These are phyloP conservation scores for Agonopterix subpropinquella DNA, from an alignment of 2,888 invertebrate species.

Conservation along the genomic window DNA sequence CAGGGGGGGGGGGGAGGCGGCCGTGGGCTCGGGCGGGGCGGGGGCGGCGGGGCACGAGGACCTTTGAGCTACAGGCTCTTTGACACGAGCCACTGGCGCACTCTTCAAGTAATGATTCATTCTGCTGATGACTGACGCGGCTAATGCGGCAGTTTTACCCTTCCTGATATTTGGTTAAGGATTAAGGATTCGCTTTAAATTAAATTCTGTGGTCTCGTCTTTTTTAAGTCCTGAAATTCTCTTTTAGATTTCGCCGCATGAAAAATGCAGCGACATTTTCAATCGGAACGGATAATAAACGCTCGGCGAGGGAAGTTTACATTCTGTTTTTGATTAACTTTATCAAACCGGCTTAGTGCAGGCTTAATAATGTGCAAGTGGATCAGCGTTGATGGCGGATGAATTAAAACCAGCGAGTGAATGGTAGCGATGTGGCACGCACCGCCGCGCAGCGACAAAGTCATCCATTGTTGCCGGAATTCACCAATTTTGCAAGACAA, in stretches of 20 bases:
- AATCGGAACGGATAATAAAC: conserved; percentile 10
- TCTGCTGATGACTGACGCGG: conserved; percentile 73
- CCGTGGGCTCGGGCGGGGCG: conserved; percentile 10
- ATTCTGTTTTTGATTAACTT: conserved; percentile 28
- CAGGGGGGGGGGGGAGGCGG: conserved; percentile 23
- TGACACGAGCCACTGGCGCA: conserved; percentile 73
- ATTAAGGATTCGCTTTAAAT: conserved; percentile 48
- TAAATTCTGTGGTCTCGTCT: conserved; percentile 31
- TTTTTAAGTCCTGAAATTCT: conserved; percentile 20
- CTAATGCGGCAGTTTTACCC: conserved; percentile 62
- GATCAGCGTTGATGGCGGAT: conserved; percentile 16
- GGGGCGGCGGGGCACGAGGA: conserved; percentile 45
- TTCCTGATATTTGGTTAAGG: conserved; percentile 53
- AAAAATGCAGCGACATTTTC: conserved; percentile 17
- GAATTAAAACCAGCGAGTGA: conserved; percentile 14
- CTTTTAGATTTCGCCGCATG: conserved; percentile 7
- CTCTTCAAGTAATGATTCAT: conserved; percentile 76
- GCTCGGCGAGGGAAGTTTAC: conserved; percentile 11
- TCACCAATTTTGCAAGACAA: conserved; percentile 49
- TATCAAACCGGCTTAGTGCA: conserved; percentile 28
- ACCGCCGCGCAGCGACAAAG: conserved; percentile 38
- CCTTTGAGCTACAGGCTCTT: conserved; percentile 72
- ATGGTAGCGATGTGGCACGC: conserved; percentile 23
- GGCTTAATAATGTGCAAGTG: conserved; percentile 28
- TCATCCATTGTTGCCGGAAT: conserved; percentile 38